Evolutionary conservation across 2,797 vertebrate genomes (phyloP).

Genomic region (Xenentodon cancila): DNA sequence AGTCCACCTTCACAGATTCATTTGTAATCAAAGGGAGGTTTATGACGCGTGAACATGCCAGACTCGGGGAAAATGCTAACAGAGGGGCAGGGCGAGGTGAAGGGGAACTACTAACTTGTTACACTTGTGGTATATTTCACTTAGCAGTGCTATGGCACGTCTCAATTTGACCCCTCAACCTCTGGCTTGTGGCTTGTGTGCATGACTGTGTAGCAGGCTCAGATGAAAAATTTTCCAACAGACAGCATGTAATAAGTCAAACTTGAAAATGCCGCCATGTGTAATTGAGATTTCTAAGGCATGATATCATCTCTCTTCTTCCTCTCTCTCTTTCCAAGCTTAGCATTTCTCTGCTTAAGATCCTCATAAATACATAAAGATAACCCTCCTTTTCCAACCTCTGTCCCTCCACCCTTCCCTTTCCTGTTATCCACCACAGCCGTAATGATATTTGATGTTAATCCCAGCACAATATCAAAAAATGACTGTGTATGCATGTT

Average conservation of each 20-base stretch:
- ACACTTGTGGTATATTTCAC: slow-evolving; percentile 41
- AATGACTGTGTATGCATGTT: slow-evolving; percentile 64
- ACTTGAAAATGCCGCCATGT: slow-evolving; percentile 17
- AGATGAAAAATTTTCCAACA: slow-evolving; percentile 28
- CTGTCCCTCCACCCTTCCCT: slow-evolving; percentile 12
- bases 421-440: slow-evolving; percentile 41
- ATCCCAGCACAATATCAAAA: slow-evolving; percentile 80
- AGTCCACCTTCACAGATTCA: slow-evolving; percentile 61
- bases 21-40: slow-evolving; percentile 68
- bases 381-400: not conserved
- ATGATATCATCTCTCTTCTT: slow-evolving; percentile 31
- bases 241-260: slow-evolving; percentile 29
- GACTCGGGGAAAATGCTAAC: slow-evolving; percentile 35
- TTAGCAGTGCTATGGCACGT: slow-evolving; percentile 7
- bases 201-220: slow-evolving; percentile 1
- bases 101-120: slow-evolving; percentile 4
- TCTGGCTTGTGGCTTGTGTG: not conserved
- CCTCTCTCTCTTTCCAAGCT: slow-evolving; percentile 3
- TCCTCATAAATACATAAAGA: slow-evolving; percentile 22
- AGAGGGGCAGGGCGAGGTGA: slow-evolving; percentile 6
- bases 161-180: slow-evolving; percentile 53
- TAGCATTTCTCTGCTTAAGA: slow-evolving; percentile 17
- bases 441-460: slow-evolving; percentile 80
- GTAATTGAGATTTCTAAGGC: slow-evolving; percentile 68
- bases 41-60: slow-evolving; percentile 46